Conservation (phyloP, 2,797 vertebrate species). For the Gymnopithys bicolor region DNA sequence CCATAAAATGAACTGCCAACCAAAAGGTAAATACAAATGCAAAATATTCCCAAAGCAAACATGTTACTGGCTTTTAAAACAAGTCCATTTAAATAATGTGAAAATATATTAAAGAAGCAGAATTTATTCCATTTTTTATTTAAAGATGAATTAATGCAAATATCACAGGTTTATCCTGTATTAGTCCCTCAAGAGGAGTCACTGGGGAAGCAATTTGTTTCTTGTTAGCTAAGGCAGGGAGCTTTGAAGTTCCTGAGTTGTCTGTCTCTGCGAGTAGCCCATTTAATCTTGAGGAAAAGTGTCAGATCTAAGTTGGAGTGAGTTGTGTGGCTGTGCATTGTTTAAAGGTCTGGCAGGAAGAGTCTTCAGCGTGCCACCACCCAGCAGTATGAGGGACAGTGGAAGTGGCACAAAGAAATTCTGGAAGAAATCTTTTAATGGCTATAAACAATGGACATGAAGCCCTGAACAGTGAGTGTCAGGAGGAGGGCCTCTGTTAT, state of each 20-base stretch:
- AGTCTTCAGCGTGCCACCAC: not conserved
- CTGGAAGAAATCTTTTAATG: not conserved
- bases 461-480: not conserved
- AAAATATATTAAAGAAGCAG: constrained; percentile 34
- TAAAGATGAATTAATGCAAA: constrained; percentile 64
- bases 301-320: constrained; percentile 40
- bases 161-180: constrained; percentile 61
- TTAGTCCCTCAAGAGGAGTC: constrained; percentile 60
- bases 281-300: constrained; percentile 23
- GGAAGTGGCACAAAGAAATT: not conserved
- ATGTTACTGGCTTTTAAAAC: constrained; percentile 56
- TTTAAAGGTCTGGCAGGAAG: constrained; percentile 31
- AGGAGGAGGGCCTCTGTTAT: not conserved
- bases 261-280: constrained; percentile 31
- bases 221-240: constrained; percentile 64
- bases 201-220: constrained; percentile 76
- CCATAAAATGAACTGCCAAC: not conserved
- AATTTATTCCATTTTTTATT: constrained; percentile 63
- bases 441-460: not conserved
- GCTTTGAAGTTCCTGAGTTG: constrained; percentile 68
- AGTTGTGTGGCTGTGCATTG: not conserved
- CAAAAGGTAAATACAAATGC: constrained; percentile 49
- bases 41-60: constrained; percentile 46
- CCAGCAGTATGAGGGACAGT: not conserved
- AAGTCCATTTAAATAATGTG: constrained; percentile 60